These are phyloP conservation scores for Phortica okadai DNA, from an alignment of 2,888 invertebrate species.

Conservation along the genomic window DNA sequence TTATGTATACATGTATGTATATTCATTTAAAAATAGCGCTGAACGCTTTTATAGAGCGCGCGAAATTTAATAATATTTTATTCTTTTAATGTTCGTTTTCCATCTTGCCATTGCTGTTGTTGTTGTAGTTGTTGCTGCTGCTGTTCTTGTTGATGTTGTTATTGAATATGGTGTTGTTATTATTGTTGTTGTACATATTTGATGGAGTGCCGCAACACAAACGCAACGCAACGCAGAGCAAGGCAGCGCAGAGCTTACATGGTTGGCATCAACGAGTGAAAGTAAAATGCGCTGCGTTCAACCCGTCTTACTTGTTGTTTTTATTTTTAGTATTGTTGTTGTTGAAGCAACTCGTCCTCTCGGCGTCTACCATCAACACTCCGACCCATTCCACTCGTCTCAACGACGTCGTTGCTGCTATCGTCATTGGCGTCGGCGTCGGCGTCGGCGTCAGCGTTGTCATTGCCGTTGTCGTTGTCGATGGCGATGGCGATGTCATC, in stretches of 20 bases:
- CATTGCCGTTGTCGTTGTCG: background rate
- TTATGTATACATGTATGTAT: background rate
- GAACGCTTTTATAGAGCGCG: slow-evolving; percentile 7
- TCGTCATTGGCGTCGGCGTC: background rate
- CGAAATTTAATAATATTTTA: background rate
- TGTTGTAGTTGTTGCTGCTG: background rate
- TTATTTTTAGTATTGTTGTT: too few relatives aligned
- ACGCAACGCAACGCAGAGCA: background rate
- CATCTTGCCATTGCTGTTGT: background rate
- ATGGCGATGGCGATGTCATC: slow-evolving; percentile 3
- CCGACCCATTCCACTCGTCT: too few relatives aligned
- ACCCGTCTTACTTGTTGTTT: too few relatives aligned
- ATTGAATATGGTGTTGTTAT: background rate
- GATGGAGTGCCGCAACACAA: slow-evolving; percentile 26
- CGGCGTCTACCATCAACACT: too few relatives aligned
- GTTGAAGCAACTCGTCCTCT: too few relatives aligned
- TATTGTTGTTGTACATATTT: slow-evolving; percentile 18
- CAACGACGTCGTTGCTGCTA: too few relatives aligned
- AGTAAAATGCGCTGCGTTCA: too few relatives aligned
- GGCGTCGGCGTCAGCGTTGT: background rate
- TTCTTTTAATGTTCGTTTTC: background rate
- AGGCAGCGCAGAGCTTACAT: background rate
- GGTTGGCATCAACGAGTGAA: background rate
- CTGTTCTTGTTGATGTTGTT: slow-evolving; percentile 1
- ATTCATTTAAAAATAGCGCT: slow-evolving; percentile 1